Evolutionary conservation across 2,113 vertebrate species (phyloP).

Genomic region (Alectura lathami): DNA sequence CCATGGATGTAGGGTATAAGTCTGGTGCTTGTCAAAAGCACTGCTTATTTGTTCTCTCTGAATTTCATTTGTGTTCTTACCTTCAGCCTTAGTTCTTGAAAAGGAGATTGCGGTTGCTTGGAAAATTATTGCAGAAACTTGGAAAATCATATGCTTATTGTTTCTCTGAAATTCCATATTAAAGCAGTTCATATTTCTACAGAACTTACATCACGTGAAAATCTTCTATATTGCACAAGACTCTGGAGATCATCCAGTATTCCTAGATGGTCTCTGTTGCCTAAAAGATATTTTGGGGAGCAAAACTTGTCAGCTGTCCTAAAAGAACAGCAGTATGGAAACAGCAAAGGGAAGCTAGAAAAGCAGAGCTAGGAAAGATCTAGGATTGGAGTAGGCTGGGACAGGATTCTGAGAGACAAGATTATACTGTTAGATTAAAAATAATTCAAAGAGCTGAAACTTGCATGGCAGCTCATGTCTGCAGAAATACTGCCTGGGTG

Average conservation of each 20-base stretch:
- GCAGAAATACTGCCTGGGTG: not conserved
- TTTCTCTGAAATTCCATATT: not conserved
- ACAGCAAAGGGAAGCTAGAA: not conserved
- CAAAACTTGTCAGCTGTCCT: not conserved
- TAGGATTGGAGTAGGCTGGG: not conserved
- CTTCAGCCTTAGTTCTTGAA: fast-evolving
- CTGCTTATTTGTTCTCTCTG: fast-evolving
- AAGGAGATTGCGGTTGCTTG: not conserved
- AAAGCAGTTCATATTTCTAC: not conserved
- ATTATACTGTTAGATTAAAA: not conserved
- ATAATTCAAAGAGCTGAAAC: not conserved
- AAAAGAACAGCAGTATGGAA: not conserved
- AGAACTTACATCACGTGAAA: not conserved
- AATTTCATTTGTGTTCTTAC: fast-evolving
- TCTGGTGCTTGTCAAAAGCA: not conserved
- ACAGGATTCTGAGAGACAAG: not conserved
- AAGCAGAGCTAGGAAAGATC: slow-evolving; percentile 5
- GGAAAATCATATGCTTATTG: not conserved
- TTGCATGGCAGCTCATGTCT: not conserved
- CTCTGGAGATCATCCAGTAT: no score
- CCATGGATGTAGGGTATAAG: not conserved
- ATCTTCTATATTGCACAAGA: fast-evolving
- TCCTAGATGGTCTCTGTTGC: not conserved
- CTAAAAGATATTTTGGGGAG: not conserved
- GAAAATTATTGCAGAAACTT: not conserved